Evolutionary conservation across 2,888 invertebrate genomes (phyloP).

Genomic region (Cerastis leucographa): DNA sequence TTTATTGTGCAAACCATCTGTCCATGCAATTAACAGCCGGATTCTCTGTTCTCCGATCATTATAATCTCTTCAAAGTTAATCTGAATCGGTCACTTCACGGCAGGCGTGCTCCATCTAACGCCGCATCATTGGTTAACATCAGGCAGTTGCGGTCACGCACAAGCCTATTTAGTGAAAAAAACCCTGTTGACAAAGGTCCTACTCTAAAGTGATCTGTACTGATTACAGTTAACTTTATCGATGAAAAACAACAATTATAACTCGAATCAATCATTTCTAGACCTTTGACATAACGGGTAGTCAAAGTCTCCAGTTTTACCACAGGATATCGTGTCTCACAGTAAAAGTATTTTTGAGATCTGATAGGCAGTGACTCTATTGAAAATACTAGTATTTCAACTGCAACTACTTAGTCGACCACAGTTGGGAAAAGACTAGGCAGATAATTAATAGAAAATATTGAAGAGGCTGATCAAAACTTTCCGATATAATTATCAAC

Average conservation of each 20-base stretch:
- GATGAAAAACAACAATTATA: not conserved
- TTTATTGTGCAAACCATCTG: not conserved
- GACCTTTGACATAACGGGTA: not conserved
- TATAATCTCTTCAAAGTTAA: not conserved
- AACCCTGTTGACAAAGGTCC: not conserved
- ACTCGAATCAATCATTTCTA: not conserved
- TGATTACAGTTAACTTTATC: not conserved
- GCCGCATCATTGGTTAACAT: not conserved
- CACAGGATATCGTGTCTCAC: not conserved
- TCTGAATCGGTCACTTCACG: not conserved
- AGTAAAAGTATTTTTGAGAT: not conserved
- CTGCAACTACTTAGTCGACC: not conserved
- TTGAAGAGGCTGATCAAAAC: conserved; percentile 3
- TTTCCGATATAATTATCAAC: conserved; percentile 31
- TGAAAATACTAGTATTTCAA: not conserved
- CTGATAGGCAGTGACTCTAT: not conserved
- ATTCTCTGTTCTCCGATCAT: not conserved
- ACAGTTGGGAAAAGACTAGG: not conserved
- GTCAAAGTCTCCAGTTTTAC: not conserved
- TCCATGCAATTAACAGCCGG: not conserved
- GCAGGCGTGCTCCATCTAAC: not conserved
- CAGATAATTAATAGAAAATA: not conserved
- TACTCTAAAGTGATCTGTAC: not conserved
- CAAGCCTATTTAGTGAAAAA: not conserved
- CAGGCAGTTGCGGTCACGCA: not conserved